Evolutionary conservation across 2,797 vertebrate genomes (phyloP).

Genomic region (Lagorchestes hirsutus): DNA sequence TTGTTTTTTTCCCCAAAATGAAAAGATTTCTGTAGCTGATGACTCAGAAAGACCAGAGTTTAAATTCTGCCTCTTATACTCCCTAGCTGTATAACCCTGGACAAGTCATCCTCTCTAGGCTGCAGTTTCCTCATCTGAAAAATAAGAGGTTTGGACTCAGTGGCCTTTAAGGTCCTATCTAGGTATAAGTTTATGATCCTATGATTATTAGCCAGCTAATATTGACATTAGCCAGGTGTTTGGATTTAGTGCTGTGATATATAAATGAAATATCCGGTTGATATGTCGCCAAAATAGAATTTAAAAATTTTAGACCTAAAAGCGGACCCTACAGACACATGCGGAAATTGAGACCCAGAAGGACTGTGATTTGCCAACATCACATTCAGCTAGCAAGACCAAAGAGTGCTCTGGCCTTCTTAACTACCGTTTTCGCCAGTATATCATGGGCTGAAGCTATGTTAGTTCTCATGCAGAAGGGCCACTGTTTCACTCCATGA

Average conservation of each 20-base stretch:
- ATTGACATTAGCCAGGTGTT: background rate
- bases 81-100: background rate
- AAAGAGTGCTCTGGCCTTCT: background rate
- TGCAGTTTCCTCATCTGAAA: background rate
- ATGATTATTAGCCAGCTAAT: constrained; percentile 30
- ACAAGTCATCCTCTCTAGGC: background rate
- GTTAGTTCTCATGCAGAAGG: background rate
- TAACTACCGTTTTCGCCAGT: background rate
- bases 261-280: background rate
- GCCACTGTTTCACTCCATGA: background rate
- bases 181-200: constrained; percentile 29
- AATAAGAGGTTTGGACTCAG: background rate
- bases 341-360: background rate
- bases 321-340: background rate
- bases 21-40: background rate
- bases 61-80: background rate
- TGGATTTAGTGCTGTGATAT: constrained; percentile 36
- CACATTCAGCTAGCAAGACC: background rate
- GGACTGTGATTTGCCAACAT: background rate
- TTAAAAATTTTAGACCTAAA: background rate
- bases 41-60: background rate
- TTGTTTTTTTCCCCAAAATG: background rate
- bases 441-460: background rate
- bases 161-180: constrained; percentile 9
- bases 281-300: constrained; percentile 10